These are phyloP conservation scores for Raja brachyura DNA, from an alignment of 2,113 vertebrate genomes.

Conservation along the genomic window DNA sequence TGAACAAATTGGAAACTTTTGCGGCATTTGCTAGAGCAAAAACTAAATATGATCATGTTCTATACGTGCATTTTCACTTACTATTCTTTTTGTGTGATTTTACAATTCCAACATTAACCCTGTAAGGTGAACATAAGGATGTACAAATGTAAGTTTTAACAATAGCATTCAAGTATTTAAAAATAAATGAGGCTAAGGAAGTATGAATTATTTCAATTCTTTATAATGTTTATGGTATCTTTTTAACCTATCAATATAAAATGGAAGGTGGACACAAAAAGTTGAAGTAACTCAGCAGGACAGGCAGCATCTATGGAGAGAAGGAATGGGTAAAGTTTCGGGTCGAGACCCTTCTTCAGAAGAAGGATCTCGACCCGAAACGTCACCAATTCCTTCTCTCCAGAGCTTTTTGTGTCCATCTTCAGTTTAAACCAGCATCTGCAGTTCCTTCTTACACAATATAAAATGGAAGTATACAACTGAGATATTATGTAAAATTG, in stretches of 20 bases:
- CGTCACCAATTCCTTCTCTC: too few species aligned
- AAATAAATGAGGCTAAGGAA: neutral
- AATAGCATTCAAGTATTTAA: neutral
- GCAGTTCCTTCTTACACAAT: neutral
- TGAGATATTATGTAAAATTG: neutral
- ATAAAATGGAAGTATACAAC: neutral
- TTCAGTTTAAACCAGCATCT: too few species aligned
- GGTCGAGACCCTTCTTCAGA: too few species aligned
- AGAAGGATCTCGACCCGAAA: too few species aligned
- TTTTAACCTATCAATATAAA: neutral
- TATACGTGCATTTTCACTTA: neutral
- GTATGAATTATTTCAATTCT: neutral
- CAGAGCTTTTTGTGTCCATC: too few species aligned
- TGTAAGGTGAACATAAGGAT: neutral
- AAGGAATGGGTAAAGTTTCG: too few species aligned
- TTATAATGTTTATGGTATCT: neutral
- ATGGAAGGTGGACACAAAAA: neutral
- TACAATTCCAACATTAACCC: neutral
- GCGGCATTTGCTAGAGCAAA: neutral
- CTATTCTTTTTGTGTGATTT: neutral
- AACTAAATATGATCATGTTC: neutral
- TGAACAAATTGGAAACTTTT: neutral
- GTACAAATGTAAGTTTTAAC: neutral
- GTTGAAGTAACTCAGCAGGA: too few species aligned
- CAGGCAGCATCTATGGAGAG: too few species aligned